These are phyloP conservation scores for Poeciliopsis gracilis DNA, from an alignment of 2,797 vertebrate genomes.

Conservation along the genomic window DNA sequence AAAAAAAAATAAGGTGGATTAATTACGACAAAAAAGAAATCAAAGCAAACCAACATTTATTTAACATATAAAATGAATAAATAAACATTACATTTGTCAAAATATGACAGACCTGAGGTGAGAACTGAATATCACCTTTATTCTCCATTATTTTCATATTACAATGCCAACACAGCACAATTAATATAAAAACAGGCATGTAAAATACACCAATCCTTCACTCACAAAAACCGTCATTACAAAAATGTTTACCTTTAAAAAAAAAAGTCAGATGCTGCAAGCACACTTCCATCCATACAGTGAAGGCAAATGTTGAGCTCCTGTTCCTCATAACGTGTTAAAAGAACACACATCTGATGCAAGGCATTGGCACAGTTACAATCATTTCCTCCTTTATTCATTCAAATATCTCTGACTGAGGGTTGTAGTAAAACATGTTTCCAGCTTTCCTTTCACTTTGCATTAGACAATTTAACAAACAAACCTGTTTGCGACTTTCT, in stretches of 20 bases:
- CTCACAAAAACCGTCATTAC: background rate
- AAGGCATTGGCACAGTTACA: background rate
- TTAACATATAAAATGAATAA: conserved; percentile 71
- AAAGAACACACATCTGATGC: conserved; percentile 18
- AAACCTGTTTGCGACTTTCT: conserved; percentile 8
- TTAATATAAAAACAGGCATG: conserved; percentile 15
- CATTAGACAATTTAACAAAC: conserved; percentile 18
- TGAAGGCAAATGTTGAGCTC: conserved; percentile 7
- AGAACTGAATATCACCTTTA: conserved; percentile 25
- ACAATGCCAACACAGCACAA: conserved; percentile 6
- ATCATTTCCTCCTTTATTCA: background rate
- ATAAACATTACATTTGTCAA: conserved; percentile 58
- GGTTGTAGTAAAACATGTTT: background rate
- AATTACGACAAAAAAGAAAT: conserved; percentile 45
- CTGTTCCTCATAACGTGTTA: conserved; percentile 11
- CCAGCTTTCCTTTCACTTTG: background rate
- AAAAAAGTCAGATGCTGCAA: conserved; percentile 12
- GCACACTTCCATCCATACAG: background rate
- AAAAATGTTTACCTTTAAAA: conserved; percentile 5
- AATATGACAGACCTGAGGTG: conserved; percentile 40
- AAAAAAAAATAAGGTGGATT: conserved; percentile 29
- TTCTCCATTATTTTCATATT: conserved; percentile 14
- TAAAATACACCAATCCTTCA: conserved; percentile 6
- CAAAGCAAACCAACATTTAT: conserved; percentile 68
- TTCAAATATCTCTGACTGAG: background rate